Conservation (phyloP, 2,888 invertebrate species). For the Hoplodrina blanda region DNA sequence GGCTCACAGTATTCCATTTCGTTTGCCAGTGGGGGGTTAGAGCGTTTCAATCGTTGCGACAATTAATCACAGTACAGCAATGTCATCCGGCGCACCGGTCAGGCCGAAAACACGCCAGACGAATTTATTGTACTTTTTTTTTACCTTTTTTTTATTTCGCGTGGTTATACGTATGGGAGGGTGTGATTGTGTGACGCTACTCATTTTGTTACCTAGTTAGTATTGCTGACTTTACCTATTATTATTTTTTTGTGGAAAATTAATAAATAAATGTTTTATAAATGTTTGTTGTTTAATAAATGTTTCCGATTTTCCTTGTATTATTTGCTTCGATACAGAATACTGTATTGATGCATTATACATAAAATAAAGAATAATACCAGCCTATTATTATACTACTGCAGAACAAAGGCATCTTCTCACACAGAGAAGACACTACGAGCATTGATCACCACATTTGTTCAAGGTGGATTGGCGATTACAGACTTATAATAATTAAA, state of each 20-base stretch:
- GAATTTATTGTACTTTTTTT: constrained; percentile 79
- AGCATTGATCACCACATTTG: no score
- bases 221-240: background rate
- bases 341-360: no score
- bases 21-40: constrained; percentile 88
- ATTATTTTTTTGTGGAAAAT: background rate
- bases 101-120: constrained; percentile 78
- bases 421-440: no score
- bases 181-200: constrained; percentile 52
- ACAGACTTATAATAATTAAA: no score
- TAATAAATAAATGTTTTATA: no score
- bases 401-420: no score
- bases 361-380: no score
- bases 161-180: constrained; percentile 46
- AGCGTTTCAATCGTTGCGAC: constrained; percentile 87
- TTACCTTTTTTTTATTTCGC: constrained; percentile 61
- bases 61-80: constrained; percentile 89
- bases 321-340: no score
- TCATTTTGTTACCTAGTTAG: constrained; percentile 20
- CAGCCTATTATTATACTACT: no score
- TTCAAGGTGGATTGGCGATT: no score
- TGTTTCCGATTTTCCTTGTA: no score
- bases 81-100: constrained; percentile 86
- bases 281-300: no score
- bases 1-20: constrained; percentile 88